Evolutionary conservation across 2,113 vertebrate species (phyloP), one percentile per base, ranked within the genome.

Genomic region (Vireo altiloquus): DNA sequence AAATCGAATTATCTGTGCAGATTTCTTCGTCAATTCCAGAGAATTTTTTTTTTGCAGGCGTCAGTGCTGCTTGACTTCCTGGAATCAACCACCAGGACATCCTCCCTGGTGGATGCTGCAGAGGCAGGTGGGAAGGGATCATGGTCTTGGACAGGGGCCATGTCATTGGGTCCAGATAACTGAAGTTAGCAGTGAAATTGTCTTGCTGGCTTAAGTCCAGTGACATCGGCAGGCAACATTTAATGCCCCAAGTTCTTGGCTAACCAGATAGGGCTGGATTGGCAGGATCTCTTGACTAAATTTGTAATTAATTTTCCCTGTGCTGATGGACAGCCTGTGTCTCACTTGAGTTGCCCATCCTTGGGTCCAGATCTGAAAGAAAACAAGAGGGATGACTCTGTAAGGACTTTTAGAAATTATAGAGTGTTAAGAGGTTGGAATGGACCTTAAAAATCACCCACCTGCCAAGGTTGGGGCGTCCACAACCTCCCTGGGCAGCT

Each of bases 131-230:
- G 28, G 28, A 65, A 50, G 25, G 52, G 24, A 21, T 75, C 28
- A 11, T 7, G 2, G 4, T 35, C 42, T 71, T 3, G 3, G 28
- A 21, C 14, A 40, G 13, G 24, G 14, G 4, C n/a, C 27, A 3
- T 2, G 1, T 65, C 61, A 35, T 28, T 52, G 31, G 5, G 8
- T 79, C 27, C 17, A 33, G 35, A 35, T 42, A 57, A 57, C 37
- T 60, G 15, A 60, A 56, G 30, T 65, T 13, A 2, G 33, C 5
- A 3, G 35, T 27, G 25, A 69, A 50, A 27, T 82, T 9, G 1
- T 75, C 61, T 17, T 21, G 9, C 40, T 7, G 13, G 27, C 54
- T 86, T 44, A 59, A 86, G 37, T 61, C 47, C 4, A 0, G 27
- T 65, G 65, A 40, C 66, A 53, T 61, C 71, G 85, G n/a, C 35